Conservation (phyloP, 2,797 vertebrate genomes). For the Xiphophorus birchmanni region DNA sequence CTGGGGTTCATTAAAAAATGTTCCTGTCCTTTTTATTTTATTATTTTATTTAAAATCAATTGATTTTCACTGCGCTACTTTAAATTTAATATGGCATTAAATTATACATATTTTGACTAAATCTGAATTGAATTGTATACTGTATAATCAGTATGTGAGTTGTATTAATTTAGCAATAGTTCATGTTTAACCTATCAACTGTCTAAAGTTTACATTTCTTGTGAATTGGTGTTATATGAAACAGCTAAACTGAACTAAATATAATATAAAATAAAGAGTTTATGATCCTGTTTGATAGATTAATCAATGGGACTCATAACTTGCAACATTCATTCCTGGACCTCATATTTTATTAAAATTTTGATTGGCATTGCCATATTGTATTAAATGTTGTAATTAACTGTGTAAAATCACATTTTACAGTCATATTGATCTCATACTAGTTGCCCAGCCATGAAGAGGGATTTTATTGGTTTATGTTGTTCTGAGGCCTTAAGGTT, state of each 20-base stretch:
- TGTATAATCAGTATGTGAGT: not conserved
- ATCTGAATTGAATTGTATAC: not conserved
- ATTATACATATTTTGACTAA: not conserved
- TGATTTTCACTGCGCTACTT: not conserved
- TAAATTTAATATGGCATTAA: not conserved
- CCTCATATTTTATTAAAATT: conserved; percentile 6
- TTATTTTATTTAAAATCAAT: not conserved
- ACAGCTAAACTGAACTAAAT: not conserved
- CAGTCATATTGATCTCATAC: conserved; percentile 10
- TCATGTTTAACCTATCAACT: not conserved
- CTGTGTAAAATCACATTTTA: conserved; percentile 1
- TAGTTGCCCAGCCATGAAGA: not conserved
- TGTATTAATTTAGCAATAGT: not conserved
- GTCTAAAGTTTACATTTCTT: not conserved
- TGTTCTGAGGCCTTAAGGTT: not conserved
- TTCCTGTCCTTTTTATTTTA: not conserved
- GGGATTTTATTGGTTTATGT: conserved; percentile 18
- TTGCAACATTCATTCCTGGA: not conserved
- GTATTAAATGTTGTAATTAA: conserved; percentile 8
- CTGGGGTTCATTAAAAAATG: not conserved
- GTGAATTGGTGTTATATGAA: not conserved
- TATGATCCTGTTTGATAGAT: not conserved
- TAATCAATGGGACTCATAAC: not conserved
- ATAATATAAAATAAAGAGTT: not conserved
- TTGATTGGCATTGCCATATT: not conserved